Evolutionary conservation across 2,888 invertebrate species (phyloP).

Genomic region (Cenopis cana): DNA sequence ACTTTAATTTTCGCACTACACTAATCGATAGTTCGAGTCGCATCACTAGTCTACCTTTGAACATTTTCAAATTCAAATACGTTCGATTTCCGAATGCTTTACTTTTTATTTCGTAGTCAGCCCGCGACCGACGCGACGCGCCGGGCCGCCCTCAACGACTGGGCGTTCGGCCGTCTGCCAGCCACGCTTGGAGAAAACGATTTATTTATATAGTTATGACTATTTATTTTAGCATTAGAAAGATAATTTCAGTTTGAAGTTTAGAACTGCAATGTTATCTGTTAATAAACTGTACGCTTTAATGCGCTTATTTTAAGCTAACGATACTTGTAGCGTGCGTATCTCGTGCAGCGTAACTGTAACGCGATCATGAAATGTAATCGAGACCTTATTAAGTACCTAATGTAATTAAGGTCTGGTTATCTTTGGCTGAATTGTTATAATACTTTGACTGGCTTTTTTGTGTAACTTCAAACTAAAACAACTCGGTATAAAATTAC

Average conservation of each 20-base stretch:
- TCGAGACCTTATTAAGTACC: neutral
- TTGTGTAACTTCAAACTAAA: neutral
- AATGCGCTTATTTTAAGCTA: constrained; percentile 17
- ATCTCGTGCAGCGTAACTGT: neutral
- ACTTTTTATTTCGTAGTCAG: constrained; percentile 46
- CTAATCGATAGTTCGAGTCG: constrained; percentile 40
- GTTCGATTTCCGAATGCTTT: constrained; percentile 61
- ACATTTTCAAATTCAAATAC: constrained; percentile 49
- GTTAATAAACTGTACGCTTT: constrained; percentile 30
- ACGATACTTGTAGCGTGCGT: constrained; percentile 8
- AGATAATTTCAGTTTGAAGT: constrained; percentile 40
- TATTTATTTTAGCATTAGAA: constrained; percentile 48
- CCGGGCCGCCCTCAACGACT: constrained; percentile 75
- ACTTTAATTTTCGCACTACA: constrained; percentile 48
- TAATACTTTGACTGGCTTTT: neutral
- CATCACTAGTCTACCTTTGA: constrained; percentile 43
- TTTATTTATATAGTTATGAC: constrained; percentile 78
- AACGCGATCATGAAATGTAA: neutral
- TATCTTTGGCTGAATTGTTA: neutral
- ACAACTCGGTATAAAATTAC: neutral
- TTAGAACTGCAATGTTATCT: constrained; percentile 36
- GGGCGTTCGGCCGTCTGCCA: constrained; percentile 78
- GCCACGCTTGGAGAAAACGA: constrained; percentile 77
- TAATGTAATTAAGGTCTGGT: neutral
- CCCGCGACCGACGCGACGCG: constrained; percentile 66